These are phyloP conservation scores for Montipora capricornis DNA, from an alignment of 64 coral and sea anemone species.

Conservation along the genomic window DNA sequence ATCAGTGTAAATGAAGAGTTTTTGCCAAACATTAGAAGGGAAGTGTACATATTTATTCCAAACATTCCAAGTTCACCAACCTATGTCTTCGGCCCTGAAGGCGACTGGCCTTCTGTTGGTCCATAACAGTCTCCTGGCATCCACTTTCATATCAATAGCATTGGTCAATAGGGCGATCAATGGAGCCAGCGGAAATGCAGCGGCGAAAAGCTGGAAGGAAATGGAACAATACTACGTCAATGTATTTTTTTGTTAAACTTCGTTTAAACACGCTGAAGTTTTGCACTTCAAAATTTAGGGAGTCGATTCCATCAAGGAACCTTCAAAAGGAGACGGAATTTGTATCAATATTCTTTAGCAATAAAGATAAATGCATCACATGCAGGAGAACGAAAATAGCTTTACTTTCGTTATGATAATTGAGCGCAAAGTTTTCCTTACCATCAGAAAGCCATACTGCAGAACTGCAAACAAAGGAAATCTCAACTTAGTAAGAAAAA, in stretches of 20 bases:
- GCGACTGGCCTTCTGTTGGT: conserved; percentile 89
- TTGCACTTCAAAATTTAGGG: no score
- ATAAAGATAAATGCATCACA: no score
- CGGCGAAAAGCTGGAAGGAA: conserved; percentile 90
- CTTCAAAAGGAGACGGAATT: no score
- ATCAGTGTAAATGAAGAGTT: no score
- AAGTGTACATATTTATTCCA: no score
- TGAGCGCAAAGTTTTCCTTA: conserved; percentile 27
- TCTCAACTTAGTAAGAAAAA: no score
- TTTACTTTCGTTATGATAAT: no score
- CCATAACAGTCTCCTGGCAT: conserved; percentile 90
- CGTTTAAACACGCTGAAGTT: background rate
- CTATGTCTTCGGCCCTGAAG: conserved; percentile 95
- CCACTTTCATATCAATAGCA: conserved; percentile 90
- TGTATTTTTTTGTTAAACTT: no score
- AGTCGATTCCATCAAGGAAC: no score
- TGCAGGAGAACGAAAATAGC: no score
- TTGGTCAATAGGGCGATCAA: conserved; percentile 95
- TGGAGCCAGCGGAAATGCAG: conserved; percentile 95
- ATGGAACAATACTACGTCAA: background rate
- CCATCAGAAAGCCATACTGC: conserved; percentile 98
- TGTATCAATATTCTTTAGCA: no score
- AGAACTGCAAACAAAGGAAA: conserved; percentile 53
- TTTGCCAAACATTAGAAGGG: no score
- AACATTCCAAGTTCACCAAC: conserved; percentile 47